phyloP scores from a whole-genome alignment of 2,888 invertebrate genomes.

The Rhagium mordax region DNA sequence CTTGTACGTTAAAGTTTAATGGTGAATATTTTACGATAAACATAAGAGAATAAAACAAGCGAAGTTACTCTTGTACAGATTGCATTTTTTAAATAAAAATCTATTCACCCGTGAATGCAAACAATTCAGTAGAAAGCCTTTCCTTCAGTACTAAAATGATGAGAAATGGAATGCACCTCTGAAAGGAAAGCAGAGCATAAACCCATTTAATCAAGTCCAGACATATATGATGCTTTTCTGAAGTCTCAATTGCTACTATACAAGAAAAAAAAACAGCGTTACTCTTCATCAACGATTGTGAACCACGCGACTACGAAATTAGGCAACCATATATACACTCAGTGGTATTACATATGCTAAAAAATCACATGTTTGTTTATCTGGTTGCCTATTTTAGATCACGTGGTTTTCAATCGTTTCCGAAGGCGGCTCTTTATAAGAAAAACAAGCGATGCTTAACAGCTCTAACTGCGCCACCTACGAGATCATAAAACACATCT shows the following conservation, averaged over 20 bases:
- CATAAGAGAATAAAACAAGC: not conserved
- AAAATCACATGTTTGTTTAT: too few relatives aligned
- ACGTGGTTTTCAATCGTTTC: too few relatives aligned
- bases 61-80: not conserved
- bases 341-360: too few relatives aligned
- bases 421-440: too few relatives aligned
- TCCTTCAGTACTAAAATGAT: not conserved
- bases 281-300: too few relatives aligned
- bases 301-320: too few relatives aligned
- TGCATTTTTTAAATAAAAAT: not conserved
- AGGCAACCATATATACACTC: too few relatives aligned
- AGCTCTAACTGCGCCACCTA: not conserved
- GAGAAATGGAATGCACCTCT: not conserved
- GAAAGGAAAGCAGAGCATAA: not conserved
- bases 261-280: too few relatives aligned
- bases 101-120: not conserved
- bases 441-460: not conserved
- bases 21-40: too few relatives aligned
- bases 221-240: not conserved
- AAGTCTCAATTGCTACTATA: too few relatives aligned
- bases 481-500: not conserved
- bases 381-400: not conserved
- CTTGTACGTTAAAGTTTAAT: too few relatives aligned
- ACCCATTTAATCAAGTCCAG: not conserved
- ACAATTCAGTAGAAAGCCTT: not conserved